phyloP scores from a whole-genome alignment of 2,888 invertebrate genomes.

The Pinctada fucata region DNA sequence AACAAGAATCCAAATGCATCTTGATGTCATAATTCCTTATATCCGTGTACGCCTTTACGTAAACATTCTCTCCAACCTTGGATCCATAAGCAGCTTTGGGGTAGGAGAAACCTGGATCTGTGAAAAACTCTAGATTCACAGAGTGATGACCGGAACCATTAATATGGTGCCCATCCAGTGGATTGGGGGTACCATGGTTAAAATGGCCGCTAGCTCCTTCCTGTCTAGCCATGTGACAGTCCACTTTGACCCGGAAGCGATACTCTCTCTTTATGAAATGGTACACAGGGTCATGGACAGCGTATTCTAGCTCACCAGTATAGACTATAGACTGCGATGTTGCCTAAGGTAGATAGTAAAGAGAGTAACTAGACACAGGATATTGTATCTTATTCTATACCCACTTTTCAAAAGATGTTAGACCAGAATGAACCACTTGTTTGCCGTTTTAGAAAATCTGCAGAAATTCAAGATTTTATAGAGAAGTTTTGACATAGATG shows the following conservation, averaged over 20 bases:
- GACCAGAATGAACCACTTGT: no score
- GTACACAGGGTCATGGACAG: conserved; percentile 49
- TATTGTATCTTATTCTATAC: no score
- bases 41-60: conserved; percentile 46
- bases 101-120: conserved; percentile 37
- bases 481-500: no score
- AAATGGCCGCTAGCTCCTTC: conserved; percentile 38
- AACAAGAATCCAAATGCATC: conserved; percentile 45
- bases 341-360: conserved; percentile 25
- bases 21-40: conserved; percentile 42
- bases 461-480: no score
- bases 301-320: conserved; percentile 48
- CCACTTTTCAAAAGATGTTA: no score
- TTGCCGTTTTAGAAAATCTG: no score
- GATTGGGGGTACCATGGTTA: conserved; percentile 29
- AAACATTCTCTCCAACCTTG: conserved; percentile 44
- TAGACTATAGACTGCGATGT: conserved; percentile 39
- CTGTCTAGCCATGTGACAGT: conserved; percentile 45
- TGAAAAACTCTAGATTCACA: conserved; percentile 42
- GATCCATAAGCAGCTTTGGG: conserved; percentile 30
- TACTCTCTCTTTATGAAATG: conserved; percentile 48
- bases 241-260: conserved; percentile 47
- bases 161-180: conserved; percentile 15
- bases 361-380: not conserved
- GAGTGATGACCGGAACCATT: conserved; percentile 35